Percentiles rank a stretch among this genome's conserved stretches.
Conservation (phyloP, 1,140 invertebrate genomes). For the Drosophila watanabei region DNA sequence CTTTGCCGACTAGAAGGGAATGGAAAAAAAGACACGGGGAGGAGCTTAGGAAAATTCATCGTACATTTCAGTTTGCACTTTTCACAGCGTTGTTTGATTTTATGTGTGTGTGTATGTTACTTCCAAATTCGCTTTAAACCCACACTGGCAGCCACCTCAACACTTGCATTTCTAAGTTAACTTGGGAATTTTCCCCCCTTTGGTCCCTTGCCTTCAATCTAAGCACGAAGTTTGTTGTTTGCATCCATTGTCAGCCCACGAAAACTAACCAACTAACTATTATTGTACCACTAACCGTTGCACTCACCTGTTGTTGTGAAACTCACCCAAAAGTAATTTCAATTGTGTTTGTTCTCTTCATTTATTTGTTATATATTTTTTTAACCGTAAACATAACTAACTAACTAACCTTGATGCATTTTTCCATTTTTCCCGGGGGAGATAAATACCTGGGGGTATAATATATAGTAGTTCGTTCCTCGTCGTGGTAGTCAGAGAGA, state of each 20-base stretch:
- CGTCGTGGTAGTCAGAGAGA: slow-evolving; percentile 1
- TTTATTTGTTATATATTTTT: not conserved
- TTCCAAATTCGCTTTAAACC: not conserved
- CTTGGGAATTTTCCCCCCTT: not conserved
- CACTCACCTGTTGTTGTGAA: not conserved
- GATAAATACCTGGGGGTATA: not conserved
- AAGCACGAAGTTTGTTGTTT: slow-evolving; percentile 7
- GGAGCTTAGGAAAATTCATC: slow-evolving; percentile 8
- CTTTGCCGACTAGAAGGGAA: slow-evolving; percentile 49
- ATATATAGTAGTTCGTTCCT: not conserved
- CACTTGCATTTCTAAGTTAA: not conserved
- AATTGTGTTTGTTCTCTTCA: not conserved
- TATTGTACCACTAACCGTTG: not conserved
- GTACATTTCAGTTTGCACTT: slow-evolving; percentile 18
- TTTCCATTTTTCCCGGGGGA: not conserved
- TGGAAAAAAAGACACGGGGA: not conserved
- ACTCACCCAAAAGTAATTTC: not conserved
- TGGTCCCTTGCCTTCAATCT: not conserved
- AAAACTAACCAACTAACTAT: not conserved
- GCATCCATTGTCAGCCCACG: not conserved
- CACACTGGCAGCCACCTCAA: not conserved
- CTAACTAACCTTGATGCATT: slow-evolving; percentile 1
- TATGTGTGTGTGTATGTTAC: not conserved
- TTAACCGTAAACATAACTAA: slow-evolving; percentile 1
- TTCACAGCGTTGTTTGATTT: slow-evolving; percentile 1